Evolutionary conservation across 1,140 invertebrate genomes (phyloP), one percentile per base, ranked within the genome.

Genomic region (Sesamia nonagrioides): DNA sequence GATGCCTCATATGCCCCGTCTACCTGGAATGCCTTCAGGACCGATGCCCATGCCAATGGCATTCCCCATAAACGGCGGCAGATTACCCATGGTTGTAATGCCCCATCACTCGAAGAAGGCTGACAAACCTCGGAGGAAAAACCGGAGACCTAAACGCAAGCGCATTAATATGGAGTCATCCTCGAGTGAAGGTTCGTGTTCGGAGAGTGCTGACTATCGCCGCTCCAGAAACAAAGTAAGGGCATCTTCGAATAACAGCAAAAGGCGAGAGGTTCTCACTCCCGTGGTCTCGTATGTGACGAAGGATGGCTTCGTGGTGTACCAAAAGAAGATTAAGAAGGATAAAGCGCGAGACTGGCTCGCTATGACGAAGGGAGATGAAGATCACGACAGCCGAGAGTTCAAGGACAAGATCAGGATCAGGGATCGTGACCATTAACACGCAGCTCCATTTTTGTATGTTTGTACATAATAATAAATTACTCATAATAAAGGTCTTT

Each of bases 251-350:
- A 77, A 77, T 27, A 80, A 50, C 45, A n/a, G 15, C 15, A 50
- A 75, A 48, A 82, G 75, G 3, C 76, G 74, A 2, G 76, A 86
- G 63, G 82, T 86, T 0, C 75, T 89, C 5, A 88, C 86, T 33
- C 88, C 88, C 15, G 85, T 89, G 6, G 80, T 88, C 3, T 88
- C 86, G 0, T 88, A 89, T 54, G 84, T 94, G 7, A 92, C 91
- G 2, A 88, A 88, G 27, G 86, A 91, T 35, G 92, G 92, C 4
- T 86, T 86, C 68, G 89, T 92, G 7, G 83, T 92, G 9, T 94
- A 92, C 74, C 89, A 92, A 73, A 92, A 92, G 68, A 92, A 92
- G 75, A 89, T 92, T 35, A 90, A 88, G 72, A 90, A 88, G 21
- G 87, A 92, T 15, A 86, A 85, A 27, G 88, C 91, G 11, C 87